Evolutionary conservation across 2,888 invertebrate species (phyloP), one percentile per base, ranked within the genome.

Genomic region (Limnephilus auricula): DNA sequence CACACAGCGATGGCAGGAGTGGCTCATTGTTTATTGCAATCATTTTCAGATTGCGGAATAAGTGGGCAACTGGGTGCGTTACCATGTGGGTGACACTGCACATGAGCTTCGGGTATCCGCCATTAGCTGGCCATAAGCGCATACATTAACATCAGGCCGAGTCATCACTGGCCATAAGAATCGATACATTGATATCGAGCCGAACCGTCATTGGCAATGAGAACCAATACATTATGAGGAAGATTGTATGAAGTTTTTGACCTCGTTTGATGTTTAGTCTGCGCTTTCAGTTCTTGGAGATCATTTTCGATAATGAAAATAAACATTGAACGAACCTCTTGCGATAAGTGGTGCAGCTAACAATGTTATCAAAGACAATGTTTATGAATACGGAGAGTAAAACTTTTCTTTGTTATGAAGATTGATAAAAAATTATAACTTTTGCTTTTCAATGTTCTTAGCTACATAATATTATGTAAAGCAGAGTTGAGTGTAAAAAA

Each of bases 1-100:
- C 40, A n/a, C 31, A 34, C 50, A 65, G 30, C 50, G 32, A 89
- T 45, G 88, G 88, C 32, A 32, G 40, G 85, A 90, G 37, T 34
- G 34, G 37, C 89, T 80, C 40, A 18, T 89, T 89, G 87, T 87
- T 65, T 87, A 87, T 87, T 30, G 65, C 65, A 87, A 87, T 87
- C 50, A 87, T 65, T 65, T 87, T 87, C 87, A 13, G 65, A 65
- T 65, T 30, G 87, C 34, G 5, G 31, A 87, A 31, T 87, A 65
- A 65, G 85, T 85, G 85, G 85, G 85, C 40, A 40, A 37, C 25
- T 34, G 82, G 82, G 82, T 32, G 82, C 31, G 34, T 37, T 82
- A 32, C 32, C 34, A 82, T 82, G 82, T 82, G 82, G 82, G 82
- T 82, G 82, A 82, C 82, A 82, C 82, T 82, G 65, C 65, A 65